Evolutionary conservation across 2,113 vertebrate genomes (phyloP).

Genomic region (Hippolais icterina): DNA sequence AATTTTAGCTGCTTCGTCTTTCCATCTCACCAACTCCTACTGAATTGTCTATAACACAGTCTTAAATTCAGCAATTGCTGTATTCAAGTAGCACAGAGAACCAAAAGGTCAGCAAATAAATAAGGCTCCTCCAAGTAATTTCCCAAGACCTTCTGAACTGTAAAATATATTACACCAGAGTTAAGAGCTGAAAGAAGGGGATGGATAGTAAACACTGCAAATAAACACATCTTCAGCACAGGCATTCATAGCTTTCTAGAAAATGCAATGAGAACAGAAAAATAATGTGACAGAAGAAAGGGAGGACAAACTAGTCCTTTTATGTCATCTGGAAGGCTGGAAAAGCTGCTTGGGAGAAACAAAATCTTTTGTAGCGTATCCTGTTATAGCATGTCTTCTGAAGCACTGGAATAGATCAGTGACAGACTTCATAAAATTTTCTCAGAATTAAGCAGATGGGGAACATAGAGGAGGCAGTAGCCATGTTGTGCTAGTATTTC

Average conservation of each 20-base stretch:
- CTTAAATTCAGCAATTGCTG: not conserved
- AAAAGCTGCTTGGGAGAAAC: not conserved
- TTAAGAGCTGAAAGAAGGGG: not conserved
- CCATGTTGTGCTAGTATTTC: not conserved
- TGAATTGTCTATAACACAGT: not conserved
- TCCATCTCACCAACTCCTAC: not conserved
- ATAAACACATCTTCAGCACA: not conserved
- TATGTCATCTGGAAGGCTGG: not conserved
- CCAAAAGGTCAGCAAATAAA: not conserved
- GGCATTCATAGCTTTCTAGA: not conserved
- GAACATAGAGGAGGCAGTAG: not conserved
- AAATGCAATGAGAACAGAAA: not conserved
- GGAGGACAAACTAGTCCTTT: not conserved
- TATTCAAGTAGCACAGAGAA: rapidly evolving
- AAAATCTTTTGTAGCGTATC: not conserved
- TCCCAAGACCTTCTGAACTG: not conserved
- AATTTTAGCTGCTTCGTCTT: not conserved
- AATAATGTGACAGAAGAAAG: not conserved
- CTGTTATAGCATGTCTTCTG: not conserved
- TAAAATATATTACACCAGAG: not conserved
- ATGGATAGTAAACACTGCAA: not conserved
- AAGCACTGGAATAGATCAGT: not conserved
- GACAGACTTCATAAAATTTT: not conserved
- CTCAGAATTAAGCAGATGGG: not conserved
- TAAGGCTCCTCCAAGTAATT: not conserved